These are phyloP conservation scores for Aethes cnicana DNA, from an alignment of 2,888 invertebrate genomes.

Conservation along the genomic window DNA sequence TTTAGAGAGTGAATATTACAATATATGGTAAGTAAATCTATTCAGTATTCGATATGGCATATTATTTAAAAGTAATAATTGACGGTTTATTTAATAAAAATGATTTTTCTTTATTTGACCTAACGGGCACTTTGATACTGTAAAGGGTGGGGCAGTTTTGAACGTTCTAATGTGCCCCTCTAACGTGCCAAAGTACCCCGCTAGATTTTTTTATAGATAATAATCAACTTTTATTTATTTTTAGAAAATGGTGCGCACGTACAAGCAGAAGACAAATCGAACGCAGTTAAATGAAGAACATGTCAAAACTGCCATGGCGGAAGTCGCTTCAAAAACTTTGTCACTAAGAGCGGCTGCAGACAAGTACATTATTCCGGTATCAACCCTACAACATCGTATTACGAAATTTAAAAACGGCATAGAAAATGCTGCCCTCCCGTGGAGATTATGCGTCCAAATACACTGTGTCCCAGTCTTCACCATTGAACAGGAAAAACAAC, in stretches of 20 bases:
- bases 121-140: slow-evolving; percentile 28
- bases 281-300: slow-evolving; percentile 35
- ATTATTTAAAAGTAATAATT: neutral
- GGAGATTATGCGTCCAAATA: slow-evolving; percentile 3
- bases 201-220: slow-evolving; percentile 19
- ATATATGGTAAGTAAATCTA: slow-evolving; percentile 33
- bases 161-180: slow-evolving; percentile 33
- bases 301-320: slow-evolving; percentile 33
- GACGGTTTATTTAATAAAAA: slow-evolving; percentile 30
- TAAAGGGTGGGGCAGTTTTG: slow-evolving; percentile 32
- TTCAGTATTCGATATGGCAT: slow-evolving; percentile 31
- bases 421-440: neutral
- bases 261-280: slow-evolving; percentile 33
- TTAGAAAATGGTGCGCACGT: slow-evolving; percentile 29
- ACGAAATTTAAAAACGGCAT: slow-evolving; percentile 32
- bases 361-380: slow-evolving; percentile 35
- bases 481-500: slow-evolving; percentile 33
- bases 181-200: slow-evolving; percentile 32
- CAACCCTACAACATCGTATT: slow-evolving; percentile 36
- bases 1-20: slow-evolving; percentile 31
- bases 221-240: slow-evolving; percentile 7
- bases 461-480: slow-evolving; percentile 34
- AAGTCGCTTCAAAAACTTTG: slow-evolving; percentile 36
- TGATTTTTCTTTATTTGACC: slow-evolving; percentile 30
- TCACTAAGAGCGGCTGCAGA: slow-evolving; percentile 34